phyloP scores from a whole-genome alignment of 2,888 invertebrate species.

The Mythimna impura region DNA sequence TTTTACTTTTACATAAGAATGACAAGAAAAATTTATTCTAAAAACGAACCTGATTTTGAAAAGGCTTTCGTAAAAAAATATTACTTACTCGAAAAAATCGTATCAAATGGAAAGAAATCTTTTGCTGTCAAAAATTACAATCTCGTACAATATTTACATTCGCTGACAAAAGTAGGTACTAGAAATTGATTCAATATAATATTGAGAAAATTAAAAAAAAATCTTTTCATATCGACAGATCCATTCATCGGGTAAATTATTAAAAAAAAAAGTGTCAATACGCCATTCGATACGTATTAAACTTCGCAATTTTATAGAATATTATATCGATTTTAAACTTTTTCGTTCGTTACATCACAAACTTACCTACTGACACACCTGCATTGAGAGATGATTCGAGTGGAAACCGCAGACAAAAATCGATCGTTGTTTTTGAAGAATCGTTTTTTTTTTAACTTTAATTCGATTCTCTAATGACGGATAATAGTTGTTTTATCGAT shows the following conservation, averaged over 20 bases:
- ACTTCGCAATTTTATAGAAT: constrained; percentile 46
- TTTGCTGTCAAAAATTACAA: constrained; percentile 26
- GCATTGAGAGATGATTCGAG: constrained; percentile 72
- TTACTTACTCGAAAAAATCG: constrained; percentile 10
- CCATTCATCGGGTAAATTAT: constrained; percentile 40
- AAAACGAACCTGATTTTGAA: not conserved
- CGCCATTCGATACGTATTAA: constrained; percentile 40
- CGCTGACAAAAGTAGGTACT: constrained; percentile 7
- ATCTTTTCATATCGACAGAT: constrained; percentile 4
- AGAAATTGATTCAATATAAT: constrained; percentile 37
- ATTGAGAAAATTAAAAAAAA: constrained; percentile 11
- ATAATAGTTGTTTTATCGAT: constrained; percentile 71
- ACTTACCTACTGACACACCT: constrained; percentile 68
- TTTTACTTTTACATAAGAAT: too few relatives aligned
- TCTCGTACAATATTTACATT: constrained; percentile 39
- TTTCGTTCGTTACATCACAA: constrained; percentile 56
- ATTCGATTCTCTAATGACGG: constrained; percentile 77
- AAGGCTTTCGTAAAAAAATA: constrained; percentile 1
- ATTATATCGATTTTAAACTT: constrained; percentile 39
- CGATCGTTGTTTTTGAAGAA: constrained; percentile 78
- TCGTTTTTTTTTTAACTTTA: constrained; percentile 73
- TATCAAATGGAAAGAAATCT: constrained; percentile 20
- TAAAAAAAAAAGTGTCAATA: constrained; percentile 51
- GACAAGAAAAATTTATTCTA: too few relatives aligned
- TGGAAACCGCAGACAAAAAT: constrained; percentile 80